Evolutionary conservation across 2,113 vertebrate genomes (phyloP).

Genomic region (Hippopotamus amphibius): DNA sequence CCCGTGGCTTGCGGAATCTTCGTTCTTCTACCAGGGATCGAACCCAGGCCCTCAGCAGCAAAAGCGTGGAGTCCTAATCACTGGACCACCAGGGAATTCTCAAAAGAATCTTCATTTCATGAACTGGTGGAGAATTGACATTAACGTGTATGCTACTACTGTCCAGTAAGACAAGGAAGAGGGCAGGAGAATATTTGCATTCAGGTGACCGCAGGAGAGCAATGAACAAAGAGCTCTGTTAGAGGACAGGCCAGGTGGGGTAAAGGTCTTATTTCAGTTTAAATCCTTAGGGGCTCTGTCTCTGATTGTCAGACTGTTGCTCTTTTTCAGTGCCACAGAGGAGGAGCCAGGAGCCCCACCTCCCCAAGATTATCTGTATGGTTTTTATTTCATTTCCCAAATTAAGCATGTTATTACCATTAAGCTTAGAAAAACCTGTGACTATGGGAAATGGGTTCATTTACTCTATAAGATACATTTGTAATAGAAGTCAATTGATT

Average conservation of each 20-base stretch:
- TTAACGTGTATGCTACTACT: not conserved
- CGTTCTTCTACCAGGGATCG: too few species aligned
- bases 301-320: not conserved
- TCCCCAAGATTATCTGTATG: not conserved
- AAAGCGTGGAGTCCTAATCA: too few species aligned
- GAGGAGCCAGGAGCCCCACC: not conserved
- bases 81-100: too few species aligned
- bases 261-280: not conserved
- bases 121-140: not conserved
- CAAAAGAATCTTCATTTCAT: not conserved
- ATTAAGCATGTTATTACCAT: not conserved
- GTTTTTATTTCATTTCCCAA: constrained; percentile 24
- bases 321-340: not conserved
- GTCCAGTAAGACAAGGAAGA: constrained; percentile 13
- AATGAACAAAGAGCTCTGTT: not conserved
- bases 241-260: not conserved
- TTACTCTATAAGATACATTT: constrained; percentile 28
- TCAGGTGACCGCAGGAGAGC: not conserved
- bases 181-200: not conserved
- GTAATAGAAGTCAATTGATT: not conserved
- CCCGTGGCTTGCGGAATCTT: too few species aligned
- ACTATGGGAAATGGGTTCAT: not conserved
- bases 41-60: too few species aligned
- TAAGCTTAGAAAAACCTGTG: constrained; percentile 25
- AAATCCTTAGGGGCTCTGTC: not conserved